Percentiles rank a stretch among this genome's conserved stretches.
phyloP scores from a whole-genome alignment of 2,888 invertebrate species.

The Chirona hameri region DNA sequence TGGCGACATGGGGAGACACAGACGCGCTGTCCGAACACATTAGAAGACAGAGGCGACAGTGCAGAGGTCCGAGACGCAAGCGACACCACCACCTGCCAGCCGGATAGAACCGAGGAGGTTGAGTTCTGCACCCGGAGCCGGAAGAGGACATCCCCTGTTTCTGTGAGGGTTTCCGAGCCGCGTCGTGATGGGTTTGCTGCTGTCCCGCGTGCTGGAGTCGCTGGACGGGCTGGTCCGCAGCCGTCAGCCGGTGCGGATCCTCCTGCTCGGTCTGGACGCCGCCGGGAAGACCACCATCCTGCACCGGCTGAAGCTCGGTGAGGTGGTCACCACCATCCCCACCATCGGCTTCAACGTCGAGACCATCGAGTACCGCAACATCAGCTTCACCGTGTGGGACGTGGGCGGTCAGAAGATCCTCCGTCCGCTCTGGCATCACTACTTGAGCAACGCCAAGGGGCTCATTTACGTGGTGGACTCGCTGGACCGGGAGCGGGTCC shows the following conservation, averaged over 20 bases:
- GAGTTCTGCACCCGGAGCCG: not conserved
- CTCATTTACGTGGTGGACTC: too few species aligned
- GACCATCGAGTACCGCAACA: conserved; percentile 22
- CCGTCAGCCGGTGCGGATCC: not conserved
- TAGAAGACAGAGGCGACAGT: not conserved
- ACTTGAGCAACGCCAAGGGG: too few species aligned
- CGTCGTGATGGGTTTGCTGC: not conserved
- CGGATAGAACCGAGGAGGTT: not conserved
- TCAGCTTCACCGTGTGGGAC: too few species aligned
- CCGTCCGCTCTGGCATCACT: too few species aligned
- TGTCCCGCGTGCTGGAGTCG: not conserved
- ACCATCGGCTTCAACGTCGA: conserved; percentile 27
- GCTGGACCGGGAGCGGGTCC: too few species aligned
- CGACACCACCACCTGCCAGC: not conserved
- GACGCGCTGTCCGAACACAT: not conserved
- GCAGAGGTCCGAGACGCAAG: not conserved
- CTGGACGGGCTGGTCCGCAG: not conserved
- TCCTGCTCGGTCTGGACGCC: conserved; percentile 13
- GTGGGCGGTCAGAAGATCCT: too few species aligned
- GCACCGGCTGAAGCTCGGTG: conserved; percentile 14
- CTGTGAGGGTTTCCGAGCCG: not conserved
- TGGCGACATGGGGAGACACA: not conserved
- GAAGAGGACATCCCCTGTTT: too few species aligned
- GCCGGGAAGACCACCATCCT: conserved; percentile 24
- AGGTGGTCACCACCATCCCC: conserved; percentile 27